Conservation (phyloP, 2,797 vertebrate genomes). For the Scleropages formosus region DNA sequence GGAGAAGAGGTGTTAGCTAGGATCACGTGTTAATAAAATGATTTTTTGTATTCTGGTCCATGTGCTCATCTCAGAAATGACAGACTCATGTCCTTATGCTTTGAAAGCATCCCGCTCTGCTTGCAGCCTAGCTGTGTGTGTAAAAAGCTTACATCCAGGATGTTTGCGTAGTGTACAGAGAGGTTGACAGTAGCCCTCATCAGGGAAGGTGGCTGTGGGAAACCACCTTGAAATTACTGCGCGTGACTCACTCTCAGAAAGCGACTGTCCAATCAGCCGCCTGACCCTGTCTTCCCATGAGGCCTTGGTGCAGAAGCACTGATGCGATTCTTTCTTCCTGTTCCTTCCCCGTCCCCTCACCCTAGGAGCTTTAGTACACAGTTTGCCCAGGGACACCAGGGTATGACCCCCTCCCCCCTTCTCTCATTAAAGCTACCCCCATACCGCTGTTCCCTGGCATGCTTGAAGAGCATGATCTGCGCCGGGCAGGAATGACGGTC, state of each 20-base stretch:
- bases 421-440: slow-evolving; percentile 55
- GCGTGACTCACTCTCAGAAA: not conserved
- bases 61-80: too few relatives aligned
- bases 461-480: slow-evolving; percentile 68
- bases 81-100: too few relatives aligned
- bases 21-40: not conserved
- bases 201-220: not conserved
- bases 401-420: slow-evolving; percentile 38
- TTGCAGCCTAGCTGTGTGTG: slow-evolving; percentile 10
- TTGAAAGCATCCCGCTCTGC: not conserved
- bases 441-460: slow-evolving; percentile 69
- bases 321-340: slow-evolving; percentile 49
- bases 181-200: not conserved
- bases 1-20: not conserved
- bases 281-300: slow-evolving; percentile 20
- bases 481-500: slow-evolving; percentile 63
- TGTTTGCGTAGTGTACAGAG: slow-evolving; percentile 23
- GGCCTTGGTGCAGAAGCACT: slow-evolving; percentile 44
- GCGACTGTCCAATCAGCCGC: not conserved
- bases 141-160: too few relatives aligned
- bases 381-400: slow-evolving; percentile 50
- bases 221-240: not conserved
- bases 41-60: too few relatives aligned
- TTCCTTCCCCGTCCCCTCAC: slow-evolving; percentile 38
- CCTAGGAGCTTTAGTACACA: slow-evolving; percentile 51